These are phyloP conservation scores for Eupithecia subumbrata DNA, from an alignment of 2,888 invertebrate genomes.

Conservation along the genomic window DNA sequence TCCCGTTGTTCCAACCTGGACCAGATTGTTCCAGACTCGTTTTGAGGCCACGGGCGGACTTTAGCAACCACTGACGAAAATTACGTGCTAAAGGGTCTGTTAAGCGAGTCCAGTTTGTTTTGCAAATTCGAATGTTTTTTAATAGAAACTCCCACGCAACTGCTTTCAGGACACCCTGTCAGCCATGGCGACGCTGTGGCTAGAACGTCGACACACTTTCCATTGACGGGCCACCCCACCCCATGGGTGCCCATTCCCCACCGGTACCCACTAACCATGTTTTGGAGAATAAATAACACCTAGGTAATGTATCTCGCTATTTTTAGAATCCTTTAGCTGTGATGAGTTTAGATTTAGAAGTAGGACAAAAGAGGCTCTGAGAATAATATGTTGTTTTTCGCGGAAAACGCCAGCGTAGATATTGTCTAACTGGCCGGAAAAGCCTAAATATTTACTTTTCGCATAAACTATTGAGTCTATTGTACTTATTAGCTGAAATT, in stretches of 20 bases:
- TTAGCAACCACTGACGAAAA: background rate
- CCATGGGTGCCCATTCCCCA: constrained; percentile 46
- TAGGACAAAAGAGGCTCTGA: background rate
- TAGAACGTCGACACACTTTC: constrained; percentile 77
- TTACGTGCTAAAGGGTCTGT: background rate
- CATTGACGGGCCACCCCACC: constrained; percentile 71
- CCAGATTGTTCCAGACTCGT: background rate
- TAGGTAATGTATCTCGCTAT: constrained; percentile 46
- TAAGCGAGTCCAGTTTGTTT: background rate
- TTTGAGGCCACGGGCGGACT: background rate
- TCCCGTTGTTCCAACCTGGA: background rate
- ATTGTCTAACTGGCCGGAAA: background rate
- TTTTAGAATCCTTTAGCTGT: constrained; percentile 41
- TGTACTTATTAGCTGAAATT: background rate
- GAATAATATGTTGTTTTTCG: constrained; percentile 10
- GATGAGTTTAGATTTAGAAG: constrained; percentile 8
- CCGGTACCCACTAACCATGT: background rate
- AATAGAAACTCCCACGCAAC: constrained; percentile 19
- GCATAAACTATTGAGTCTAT: background rate
- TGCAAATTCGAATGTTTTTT: background rate
- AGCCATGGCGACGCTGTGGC: constrained; percentile 73
- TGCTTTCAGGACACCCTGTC: constrained; percentile 36
- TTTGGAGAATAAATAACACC: constrained; percentile 48
- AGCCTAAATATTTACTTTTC: background rate
- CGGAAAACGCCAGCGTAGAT: background rate